Conservation (phyloP, 2,888 invertebrate genomes). For the Tuta absoluta region DNA sequence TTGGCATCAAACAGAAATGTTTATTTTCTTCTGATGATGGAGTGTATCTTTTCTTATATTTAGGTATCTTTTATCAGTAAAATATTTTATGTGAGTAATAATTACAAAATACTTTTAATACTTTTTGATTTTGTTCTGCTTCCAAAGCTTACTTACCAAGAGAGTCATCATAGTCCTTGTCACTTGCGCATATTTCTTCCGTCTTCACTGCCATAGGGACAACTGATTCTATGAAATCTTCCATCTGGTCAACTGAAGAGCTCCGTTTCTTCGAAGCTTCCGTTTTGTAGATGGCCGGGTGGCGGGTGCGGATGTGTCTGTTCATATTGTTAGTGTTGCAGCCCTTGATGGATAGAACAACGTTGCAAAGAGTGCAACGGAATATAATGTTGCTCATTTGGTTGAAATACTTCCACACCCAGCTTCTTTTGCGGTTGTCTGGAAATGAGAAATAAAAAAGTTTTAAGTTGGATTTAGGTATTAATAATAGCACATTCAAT, state of each 20-base stretch:
- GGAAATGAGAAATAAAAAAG: slow-evolving; percentile 24
- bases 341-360: slow-evolving; percentile 72
- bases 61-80: too few relatives aligned
- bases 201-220: slow-evolving; percentile 51
- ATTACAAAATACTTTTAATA: too few relatives aligned
- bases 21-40: too few relatives aligned
- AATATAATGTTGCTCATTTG: slow-evolving; percentile 67
- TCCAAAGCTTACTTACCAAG: slow-evolving; percentile 21
- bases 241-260: slow-evolving; percentile 27
- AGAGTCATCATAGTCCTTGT: slow-evolving; percentile 42
- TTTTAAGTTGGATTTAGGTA: not conserved
- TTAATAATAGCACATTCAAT: too few relatives aligned
- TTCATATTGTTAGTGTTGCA: slow-evolving; percentile 77
- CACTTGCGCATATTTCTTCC: slow-evolving; percentile 53
- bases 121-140: too few relatives aligned
- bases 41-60: too few relatives aligned
- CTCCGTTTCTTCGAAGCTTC: slow-evolving; percentile 52
- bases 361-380: slow-evolving; percentile 67
- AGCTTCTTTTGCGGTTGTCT: slow-evolving; percentile 68
- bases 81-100: too few relatives aligned
- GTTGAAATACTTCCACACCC: slow-evolving; percentile 77
- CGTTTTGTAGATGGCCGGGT: slow-evolving; percentile 56
- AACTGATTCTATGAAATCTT: slow-evolving; percentile 45
- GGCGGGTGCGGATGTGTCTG: slow-evolving; percentile 65
- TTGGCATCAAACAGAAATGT: too few relatives aligned